These are phyloP conservation scores for Ifrita kowaldi DNA, from an alignment of 2,113 vertebrate species.

Conservation along the genomic window DNA sequence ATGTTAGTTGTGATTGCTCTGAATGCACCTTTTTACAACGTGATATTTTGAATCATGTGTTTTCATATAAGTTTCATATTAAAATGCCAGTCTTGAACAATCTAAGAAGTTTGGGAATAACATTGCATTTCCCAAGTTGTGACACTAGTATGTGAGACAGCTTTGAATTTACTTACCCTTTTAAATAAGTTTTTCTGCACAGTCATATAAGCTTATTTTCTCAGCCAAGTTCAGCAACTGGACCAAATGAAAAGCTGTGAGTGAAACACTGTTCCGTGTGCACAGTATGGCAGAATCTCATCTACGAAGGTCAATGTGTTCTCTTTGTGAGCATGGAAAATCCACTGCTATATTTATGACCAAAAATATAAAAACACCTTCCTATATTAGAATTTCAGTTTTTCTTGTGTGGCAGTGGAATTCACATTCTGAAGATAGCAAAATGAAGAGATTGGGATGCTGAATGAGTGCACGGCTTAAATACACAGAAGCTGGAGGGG, in stretches of 20 bases:
- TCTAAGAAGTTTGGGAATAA: not conserved
- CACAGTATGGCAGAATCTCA: not conserved
- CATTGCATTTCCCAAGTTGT: not conserved
- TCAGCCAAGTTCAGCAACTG: not conserved
- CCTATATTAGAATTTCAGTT: not conserved
- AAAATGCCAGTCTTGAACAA: not conserved
- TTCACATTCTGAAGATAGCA: not conserved
- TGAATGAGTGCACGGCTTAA: not conserved
- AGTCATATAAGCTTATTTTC: not conserved
- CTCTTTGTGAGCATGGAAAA: not conserved
- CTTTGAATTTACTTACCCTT: not conserved
- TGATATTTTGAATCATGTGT: not conserved
- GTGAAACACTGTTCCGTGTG: not conserved
- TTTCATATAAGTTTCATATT: not conserved
- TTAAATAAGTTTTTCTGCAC: not conserved
- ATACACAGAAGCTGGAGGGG: accelerated
- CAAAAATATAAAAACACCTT: not conserved
- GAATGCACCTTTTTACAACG: not conserved
- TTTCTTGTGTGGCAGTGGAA: not conserved
- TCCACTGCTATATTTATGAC: not conserved
- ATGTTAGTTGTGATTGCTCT: not conserved
- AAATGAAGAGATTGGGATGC: not conserved
- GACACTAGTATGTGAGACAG: not conserved
- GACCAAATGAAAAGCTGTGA: not conserved
- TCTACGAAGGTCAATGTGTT: not conserved